These are phyloP conservation scores for Bergia sp. DNA, from an alignment of 92 coral and sea anemone species.

Conservation along the genomic window DNA sequence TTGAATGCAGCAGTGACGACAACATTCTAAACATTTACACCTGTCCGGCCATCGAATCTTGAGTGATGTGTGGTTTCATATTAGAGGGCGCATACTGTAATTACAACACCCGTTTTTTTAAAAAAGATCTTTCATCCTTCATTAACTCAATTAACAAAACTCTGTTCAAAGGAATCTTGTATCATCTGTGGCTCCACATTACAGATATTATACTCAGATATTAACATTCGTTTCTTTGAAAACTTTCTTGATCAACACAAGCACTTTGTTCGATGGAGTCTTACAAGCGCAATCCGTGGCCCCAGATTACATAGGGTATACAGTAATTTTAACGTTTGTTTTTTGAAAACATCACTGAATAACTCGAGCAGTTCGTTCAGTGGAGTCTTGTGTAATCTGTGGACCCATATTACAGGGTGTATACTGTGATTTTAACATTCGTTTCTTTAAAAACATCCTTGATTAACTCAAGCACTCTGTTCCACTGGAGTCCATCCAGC, in stretches of 20 bases:
- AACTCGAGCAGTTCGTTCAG: background rate
- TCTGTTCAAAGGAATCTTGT: background rate
- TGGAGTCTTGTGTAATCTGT: background rate
- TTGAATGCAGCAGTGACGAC: no score
- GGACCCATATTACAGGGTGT: conserved; percentile 48
- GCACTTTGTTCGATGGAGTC: conserved; percentile 74
- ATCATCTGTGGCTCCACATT: background rate
- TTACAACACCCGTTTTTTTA: no score
- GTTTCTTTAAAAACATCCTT: conserved; percentile 68
- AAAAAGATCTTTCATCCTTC: no score
- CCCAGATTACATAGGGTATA: no score
- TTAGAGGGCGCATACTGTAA: no score
- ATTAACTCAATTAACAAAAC: no score
- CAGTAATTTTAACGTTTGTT: no score
- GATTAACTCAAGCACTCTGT: conserved; percentile 66
- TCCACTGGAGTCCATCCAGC: conserved; percentile 84
- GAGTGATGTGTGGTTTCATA: no score
- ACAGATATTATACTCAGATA: conserved; percentile 64
- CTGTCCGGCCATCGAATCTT: no score
- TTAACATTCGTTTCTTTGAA: conserved; percentile 64
- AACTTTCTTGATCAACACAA: conserved; percentile 53
- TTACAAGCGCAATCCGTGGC: no score
- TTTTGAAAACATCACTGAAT: background rate
- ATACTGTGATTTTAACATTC: conserved; percentile 66
- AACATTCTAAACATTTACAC: background rate